Evolutionary conservation across 92 coral and sea anemone genomes (phyloP).

Genomic region (Desmophyllum pertusum): DNA sequence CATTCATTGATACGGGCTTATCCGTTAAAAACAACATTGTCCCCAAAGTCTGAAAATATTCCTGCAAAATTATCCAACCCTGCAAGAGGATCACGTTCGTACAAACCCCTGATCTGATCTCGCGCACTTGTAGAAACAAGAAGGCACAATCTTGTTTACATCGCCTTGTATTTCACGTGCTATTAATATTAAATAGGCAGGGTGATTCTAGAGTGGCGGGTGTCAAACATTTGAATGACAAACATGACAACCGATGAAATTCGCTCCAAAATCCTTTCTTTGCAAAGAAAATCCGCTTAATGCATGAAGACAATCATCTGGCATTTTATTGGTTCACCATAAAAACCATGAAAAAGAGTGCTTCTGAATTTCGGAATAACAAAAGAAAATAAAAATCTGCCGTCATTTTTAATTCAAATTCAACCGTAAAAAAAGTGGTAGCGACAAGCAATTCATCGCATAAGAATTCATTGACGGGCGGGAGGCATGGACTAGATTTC

Average conservation of each 20-base stretch:
- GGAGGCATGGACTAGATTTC: background rate
- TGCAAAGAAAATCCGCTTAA: background rate
- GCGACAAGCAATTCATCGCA: background rate
- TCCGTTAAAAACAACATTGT: constrained; percentile 65
- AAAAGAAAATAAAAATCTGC: background rate
- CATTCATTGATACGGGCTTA: constrained; percentile 74
- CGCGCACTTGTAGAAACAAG: constrained; percentile 8
- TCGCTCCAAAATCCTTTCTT: background rate
- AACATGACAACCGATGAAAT: background rate
- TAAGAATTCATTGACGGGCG: background rate
- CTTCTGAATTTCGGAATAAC: background rate
- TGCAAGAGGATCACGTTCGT: constrained; percentile 23
- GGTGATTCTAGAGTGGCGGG: constrained; percentile 18
- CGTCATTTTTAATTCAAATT: background rate
- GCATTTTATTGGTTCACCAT: constrained; percentile 7
- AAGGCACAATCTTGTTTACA: constrained; percentile 61
- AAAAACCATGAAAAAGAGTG: background rate
- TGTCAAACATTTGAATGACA: constrained; percentile 23
- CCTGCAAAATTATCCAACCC: background rate
- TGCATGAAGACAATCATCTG: background rate
- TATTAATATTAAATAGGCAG: constrained; percentile 71
- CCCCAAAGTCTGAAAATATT: background rate
- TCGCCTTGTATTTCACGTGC: constrained; percentile 74
- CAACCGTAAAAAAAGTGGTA: background rate
- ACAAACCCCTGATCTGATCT: background rate